Base-by-base conservation (phyloP, 2,888 invertebrate species). In the Polylopha cassiicola region DNA sequence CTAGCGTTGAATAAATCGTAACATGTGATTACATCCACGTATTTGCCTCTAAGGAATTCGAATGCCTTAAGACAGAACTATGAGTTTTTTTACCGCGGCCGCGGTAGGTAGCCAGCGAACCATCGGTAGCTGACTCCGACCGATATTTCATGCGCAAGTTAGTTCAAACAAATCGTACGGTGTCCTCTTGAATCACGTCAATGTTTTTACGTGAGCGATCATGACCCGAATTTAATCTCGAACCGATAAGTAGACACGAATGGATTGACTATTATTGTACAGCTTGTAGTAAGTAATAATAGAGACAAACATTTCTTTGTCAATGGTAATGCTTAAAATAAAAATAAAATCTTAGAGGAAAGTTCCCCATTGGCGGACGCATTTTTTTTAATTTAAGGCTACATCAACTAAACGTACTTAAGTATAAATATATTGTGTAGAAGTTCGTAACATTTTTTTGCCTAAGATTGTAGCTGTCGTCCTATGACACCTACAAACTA, bases 131-230 rank as follows among this genome's bases (percentile, higher is more conserved):
- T 73, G 75, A 68, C 68, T 76, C 72, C 65, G 58, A 58, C 51
- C 65, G 62, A 68, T 65, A 73, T 77, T 79, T 77, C 77, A 74
- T 81, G 78, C 80, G 79, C 76, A 77, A 73, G 73, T 79, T 78
- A 75, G 79, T 76, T 84, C 75, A 80, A 84, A 84, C 82, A 84
- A 84, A 84, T 85, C 82, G 78, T 84, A 81, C 77, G 79, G 72
- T 78, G 84, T 82, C 82, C 61, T 68, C 65, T 70, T 64, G 47
- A 32, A 77, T 85, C 64, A 64, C 51, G 61, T 84, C 80, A 79
- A 61, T 54, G 55, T 65, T 71, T 68, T 65, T 66, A 64, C 62
- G 58, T 65, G 63, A 60, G 49, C 58, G 72, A 48, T 53, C 62
- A 61, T 59, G 53, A 48, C 50, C 50, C 48, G 49, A 53, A 41